Evolutionary conservation across 1,140 invertebrate species (phyloP), one percentile per base, ranked within the genome.

Genomic region (Bombus sibiricus): DNA sequence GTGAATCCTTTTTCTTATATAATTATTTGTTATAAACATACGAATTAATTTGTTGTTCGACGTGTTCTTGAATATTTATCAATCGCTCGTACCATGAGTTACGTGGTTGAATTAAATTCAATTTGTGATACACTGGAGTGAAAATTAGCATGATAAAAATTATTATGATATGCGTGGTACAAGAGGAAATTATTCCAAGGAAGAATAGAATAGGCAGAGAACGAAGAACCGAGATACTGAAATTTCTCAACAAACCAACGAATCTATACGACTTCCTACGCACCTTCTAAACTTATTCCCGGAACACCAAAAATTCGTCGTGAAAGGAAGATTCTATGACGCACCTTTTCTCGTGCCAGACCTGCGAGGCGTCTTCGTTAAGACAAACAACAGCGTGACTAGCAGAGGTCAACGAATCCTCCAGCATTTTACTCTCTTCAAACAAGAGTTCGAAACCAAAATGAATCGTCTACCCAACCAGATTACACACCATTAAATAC

Each of bases 321-420:
- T 37, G 47, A 57, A 37, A 76, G 47, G 12, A 25, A 37, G 22
- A 8, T 53, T 37, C 47, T 32, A 47, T 39, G 47, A 76, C 74
- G 74, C 32, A 37, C 74, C 22, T 37, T 37, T 75, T 15, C 72
- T 75, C 25, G 25, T 25, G 5, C 32, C 39, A 34, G 69, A 41
- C 69, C 39, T 12, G 39, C 47, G 28, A 59, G 28, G 47, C 47
- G 28, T 76, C 74, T 34, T 76, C 32, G 28, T 37, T 28, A 57
- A 57, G 6, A 10, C 47, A 37, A 74, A 57, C 47, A 74, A 37
- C 74, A 59, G 22, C 15, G 28, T 28, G 47, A 57, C 47, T 37
- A 57, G 22, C 47, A 28, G 74, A 15, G 74, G 74, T 76, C 74
- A 76, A 76, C 74, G 74, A 37, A 76, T 57, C 74, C 13, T 76